Evolutionary conservation across 2,888 invertebrate species (phyloP).

Genomic region (Muscina levida): DNA sequence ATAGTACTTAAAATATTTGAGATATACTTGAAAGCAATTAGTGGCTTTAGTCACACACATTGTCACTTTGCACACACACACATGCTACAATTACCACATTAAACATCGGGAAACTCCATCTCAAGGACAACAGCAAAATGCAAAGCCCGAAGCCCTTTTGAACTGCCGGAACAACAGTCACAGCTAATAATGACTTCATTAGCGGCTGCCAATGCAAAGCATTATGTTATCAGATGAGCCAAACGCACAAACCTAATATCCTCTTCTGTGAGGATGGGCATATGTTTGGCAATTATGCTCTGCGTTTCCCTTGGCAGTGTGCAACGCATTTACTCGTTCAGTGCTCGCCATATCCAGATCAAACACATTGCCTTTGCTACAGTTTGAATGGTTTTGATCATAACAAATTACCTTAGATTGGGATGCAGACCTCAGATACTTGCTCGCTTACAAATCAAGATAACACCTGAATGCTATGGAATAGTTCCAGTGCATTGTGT

Average conservation of each 20-base stretch:
- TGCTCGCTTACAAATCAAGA: conserved; percentile 49
- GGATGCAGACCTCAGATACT: background rate
- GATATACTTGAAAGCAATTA: conserved; percentile 58
- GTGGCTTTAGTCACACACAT: conserved; percentile 33
- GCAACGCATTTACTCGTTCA: background rate
- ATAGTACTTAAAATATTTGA: conserved; percentile 18
- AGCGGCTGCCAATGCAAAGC: conserved; percentile 47
- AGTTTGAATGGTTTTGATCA: conserved; percentile 4
- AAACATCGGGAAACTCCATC: conserved; percentile 26
- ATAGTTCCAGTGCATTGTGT: conserved; percentile 49
- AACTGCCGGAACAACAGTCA: conserved; percentile 22
- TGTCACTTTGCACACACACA: background rate
- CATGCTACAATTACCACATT: conserved; percentile 49
- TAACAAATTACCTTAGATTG: conserved; percentile 45
- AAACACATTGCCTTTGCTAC: conserved; percentile 18
- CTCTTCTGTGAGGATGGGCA: conserved; percentile 14
- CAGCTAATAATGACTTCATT: conserved; percentile 60
- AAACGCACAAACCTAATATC: conserved; percentile 26
- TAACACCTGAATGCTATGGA: conserved; percentile 55
- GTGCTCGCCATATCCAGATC: conserved; percentile 12
- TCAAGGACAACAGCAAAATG: conserved; percentile 40
- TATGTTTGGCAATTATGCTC: conserved; percentile 13
- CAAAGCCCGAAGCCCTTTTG: conserved; percentile 24
- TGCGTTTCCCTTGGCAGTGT: too few species aligned
- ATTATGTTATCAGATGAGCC: conserved; percentile 58